phyloP scores from a whole-genome alignment of 2,113 vertebrate species.

The Hippopotamus amphibius region DNA sequence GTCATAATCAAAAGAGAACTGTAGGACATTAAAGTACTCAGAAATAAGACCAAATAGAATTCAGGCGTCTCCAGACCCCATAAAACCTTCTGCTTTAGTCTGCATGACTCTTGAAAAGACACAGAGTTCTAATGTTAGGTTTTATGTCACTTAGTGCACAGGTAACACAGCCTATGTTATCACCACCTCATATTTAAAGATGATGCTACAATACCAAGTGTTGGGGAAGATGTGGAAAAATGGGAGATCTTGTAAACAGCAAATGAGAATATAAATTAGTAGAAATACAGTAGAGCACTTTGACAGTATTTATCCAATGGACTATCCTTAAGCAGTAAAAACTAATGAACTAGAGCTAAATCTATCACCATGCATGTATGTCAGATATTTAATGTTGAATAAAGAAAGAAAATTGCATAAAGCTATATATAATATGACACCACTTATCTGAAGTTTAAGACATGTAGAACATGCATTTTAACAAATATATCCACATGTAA shows the following conservation, averaged over 20 bases:
- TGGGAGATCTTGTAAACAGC: not conserved
- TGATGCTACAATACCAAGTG: not conserved
- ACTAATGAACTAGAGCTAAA: constrained; percentile 34
- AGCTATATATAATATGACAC: not conserved
- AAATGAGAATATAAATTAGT: not conserved
- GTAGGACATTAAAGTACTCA: not conserved
- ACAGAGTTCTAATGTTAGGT: not conserved
- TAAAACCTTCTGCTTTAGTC: not conserved
- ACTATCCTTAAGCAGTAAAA: constrained; percentile 24
- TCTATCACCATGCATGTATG: not conserved
- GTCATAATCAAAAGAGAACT: constrained; percentile 1
- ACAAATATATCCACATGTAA: not conserved
- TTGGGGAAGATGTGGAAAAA: constrained; percentile 13
- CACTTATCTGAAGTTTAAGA: constrained; percentile 23
- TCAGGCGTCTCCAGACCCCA: not conserved
- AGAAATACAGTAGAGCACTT: not conserved
- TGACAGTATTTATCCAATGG: not conserved
- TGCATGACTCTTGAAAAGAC: not conserved
- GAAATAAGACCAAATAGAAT: constrained; percentile 13
- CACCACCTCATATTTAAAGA: not conserved
- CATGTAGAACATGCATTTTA: not conserved
- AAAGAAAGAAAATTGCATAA: not conserved
- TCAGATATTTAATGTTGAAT: not conserved
- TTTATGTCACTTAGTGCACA: not conserved
- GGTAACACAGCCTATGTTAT: not conserved